These are phyloP conservation scores for Eulemur rufifrons DNA, from an alignment of 2,113 vertebrate species.

Conservation along the genomic window DNA sequence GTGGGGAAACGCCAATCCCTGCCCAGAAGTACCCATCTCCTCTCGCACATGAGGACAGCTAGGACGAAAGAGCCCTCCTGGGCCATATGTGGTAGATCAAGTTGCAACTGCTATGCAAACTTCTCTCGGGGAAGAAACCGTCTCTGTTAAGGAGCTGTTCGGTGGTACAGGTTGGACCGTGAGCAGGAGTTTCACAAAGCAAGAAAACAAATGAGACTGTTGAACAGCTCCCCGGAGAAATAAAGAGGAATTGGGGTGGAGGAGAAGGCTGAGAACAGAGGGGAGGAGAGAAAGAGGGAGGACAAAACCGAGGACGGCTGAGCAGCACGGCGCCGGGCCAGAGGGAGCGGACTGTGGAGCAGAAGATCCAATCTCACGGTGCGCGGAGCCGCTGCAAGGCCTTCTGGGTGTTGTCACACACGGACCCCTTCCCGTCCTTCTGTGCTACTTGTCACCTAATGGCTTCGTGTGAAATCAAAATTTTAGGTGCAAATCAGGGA, in stretches of 20 bases:
- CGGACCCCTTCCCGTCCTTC: too few species aligned
- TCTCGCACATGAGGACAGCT: neutral
- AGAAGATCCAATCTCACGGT: accelerated
- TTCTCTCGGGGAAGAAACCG: neutral
- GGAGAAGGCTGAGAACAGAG: neutral
- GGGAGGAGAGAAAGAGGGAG: neutral
- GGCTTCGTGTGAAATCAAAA: neutral
- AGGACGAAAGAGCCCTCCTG: neutral
- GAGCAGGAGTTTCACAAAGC: neutral
- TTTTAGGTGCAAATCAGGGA: neutral
- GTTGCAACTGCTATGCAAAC: neutral
- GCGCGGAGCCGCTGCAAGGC: neutral
- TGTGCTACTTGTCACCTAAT: neutral
- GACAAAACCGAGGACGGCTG: neutral
- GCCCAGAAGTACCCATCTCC: neutral
- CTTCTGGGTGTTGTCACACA: neutral
- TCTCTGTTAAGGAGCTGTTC: neutral
- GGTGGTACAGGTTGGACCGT: neutral
- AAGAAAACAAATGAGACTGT: neutral
- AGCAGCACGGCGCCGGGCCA: accelerated
- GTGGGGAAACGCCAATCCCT: neutral
- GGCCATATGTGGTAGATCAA: neutral
- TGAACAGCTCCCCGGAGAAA: neutral
- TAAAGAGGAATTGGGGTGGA: neutral
- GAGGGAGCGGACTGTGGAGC: neutral